phyloP scores from a whole-genome alignment of 2,888 invertebrate species.

The Lepidochrysops patricia region DNA sequence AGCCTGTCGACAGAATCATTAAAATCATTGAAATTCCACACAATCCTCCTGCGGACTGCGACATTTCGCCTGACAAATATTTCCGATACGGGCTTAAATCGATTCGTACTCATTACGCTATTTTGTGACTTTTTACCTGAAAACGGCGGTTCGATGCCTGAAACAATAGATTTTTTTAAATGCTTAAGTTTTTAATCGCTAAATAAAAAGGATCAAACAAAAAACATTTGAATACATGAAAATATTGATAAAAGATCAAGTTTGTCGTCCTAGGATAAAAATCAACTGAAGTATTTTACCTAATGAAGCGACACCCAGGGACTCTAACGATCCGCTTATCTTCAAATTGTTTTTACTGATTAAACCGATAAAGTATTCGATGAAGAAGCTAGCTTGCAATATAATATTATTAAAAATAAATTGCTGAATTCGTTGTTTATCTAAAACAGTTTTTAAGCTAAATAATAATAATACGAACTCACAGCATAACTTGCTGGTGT shows the following conservation, averaged over 20 bases:
- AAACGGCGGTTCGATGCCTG: conserved; percentile 29
- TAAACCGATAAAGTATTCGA: too few relatives aligned
- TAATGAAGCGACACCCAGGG: too few relatives aligned
- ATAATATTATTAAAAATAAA: neutral
- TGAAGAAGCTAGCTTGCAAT: too few relatives aligned
- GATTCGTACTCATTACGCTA: neutral
- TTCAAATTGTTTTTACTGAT: too few relatives aligned
- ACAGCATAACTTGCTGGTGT: conserved; percentile 55
- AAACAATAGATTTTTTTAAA: conserved; percentile 20
- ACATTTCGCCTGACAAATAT: conserved; percentile 3
- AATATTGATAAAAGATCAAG: too few relatives aligned
- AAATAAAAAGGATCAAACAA: neutral
- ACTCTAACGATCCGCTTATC: too few relatives aligned
- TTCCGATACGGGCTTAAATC: conserved; percentile 2
- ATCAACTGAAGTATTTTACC: too few relatives aligned
- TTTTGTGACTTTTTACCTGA: conserved; percentile 25
- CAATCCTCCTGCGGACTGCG: neutral
- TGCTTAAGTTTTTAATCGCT: neutral
- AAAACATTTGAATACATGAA: too few relatives aligned
- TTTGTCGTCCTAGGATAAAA: too few relatives aligned
- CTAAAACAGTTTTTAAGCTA: too few relatives aligned
- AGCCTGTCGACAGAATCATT: neutral
- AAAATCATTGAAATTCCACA: neutral
- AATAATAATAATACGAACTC: too few relatives aligned
- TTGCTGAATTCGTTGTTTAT: too few relatives aligned